A percentile compares a stretch with the other conserved stretches of the same genome.
Evolutionary conservation across 2,797 vertebrate genomes (phyloP).

Genomic region (Pygocentrus nattereri): DNA sequence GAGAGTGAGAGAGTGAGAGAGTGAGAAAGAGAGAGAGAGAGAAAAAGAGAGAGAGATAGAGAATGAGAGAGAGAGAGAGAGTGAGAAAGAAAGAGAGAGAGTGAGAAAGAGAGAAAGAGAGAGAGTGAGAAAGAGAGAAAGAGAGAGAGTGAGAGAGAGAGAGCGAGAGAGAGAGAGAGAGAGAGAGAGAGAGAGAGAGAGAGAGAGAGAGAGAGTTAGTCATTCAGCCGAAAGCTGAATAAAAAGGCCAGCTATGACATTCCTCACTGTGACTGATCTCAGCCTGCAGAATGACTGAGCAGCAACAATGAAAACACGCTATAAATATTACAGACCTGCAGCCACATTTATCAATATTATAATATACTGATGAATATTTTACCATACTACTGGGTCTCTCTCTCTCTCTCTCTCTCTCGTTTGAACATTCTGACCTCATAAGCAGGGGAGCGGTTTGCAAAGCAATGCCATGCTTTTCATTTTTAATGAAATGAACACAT

Average conservation of each 20-base stretch:
- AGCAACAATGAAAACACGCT: not conserved
- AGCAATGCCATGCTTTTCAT: constrained; percentile 14
- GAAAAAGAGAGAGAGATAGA: no score
- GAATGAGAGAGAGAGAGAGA: no score
- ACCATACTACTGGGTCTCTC: not conserved
- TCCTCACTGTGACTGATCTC: constrained; percentile 32
- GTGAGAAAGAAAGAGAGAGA: not conserved
- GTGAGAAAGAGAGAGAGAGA: no score
- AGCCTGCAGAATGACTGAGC: constrained; percentile 44
- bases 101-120: no score
- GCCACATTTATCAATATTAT: constrained; percentile 52
- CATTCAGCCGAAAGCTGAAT: constrained; percentile 29
- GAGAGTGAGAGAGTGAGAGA: no score
- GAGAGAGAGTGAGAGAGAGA: not conserved
- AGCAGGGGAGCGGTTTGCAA: constrained; percentile 14
- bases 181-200: not conserved
- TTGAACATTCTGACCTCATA: constrained; percentile 36
- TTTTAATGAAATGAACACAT: constrained; percentile 41
- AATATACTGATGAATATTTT: constrained; percentile 53
- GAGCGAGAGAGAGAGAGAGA: not conserved
- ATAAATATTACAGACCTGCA: constrained; percentile 43
- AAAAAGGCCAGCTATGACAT: constrained; percentile 15
- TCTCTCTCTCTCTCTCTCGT: not conserved
- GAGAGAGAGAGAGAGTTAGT: constrained; percentile 1
- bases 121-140: not conserved